A percentile compares a stretch with the other conserved stretches of the same genome.
phyloP scores from a whole-genome alignment of 2,888 invertebrate genomes.

The Hedya salicella region DNA sequence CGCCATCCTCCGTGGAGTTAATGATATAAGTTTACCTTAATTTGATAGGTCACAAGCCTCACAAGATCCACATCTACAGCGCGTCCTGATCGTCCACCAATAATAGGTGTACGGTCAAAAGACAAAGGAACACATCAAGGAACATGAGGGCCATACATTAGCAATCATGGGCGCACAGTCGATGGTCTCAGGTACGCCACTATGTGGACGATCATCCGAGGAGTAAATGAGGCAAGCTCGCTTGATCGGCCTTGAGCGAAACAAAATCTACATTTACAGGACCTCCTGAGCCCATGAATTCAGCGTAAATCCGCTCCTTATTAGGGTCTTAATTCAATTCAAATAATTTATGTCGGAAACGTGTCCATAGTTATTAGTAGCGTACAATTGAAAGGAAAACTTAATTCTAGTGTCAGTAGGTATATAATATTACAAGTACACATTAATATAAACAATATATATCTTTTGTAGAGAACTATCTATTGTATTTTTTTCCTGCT shows the following conservation, averaged over 20 bases:
- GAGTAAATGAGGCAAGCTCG: constrained; percentile 96
- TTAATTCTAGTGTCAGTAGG: no score
- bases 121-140: constrained; percentile 99
- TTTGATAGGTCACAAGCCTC: background rate
- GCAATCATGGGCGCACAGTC: constrained; percentile 99
- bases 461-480: no score
- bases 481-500: no score
- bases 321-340: no score
- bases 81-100: no score
- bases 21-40: constrained; percentile 89
- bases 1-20: constrained; percentile 99
- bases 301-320: no score
- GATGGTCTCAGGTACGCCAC: constrained; percentile 99
- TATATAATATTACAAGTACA: no score
- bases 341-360: no score
- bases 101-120: constrained; percentile 84
- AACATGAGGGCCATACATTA: constrained; percentile 99
- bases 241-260: background rate
- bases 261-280: background rate
- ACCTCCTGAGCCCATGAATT: no score
- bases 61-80: background rate
- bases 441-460: no score
- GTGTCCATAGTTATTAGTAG: no score
- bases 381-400: no score
- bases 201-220: constrained; percentile 99